phyloP scores from a whole-genome alignment of 2,888 invertebrate species.

The Magallana nippona region DNA sequence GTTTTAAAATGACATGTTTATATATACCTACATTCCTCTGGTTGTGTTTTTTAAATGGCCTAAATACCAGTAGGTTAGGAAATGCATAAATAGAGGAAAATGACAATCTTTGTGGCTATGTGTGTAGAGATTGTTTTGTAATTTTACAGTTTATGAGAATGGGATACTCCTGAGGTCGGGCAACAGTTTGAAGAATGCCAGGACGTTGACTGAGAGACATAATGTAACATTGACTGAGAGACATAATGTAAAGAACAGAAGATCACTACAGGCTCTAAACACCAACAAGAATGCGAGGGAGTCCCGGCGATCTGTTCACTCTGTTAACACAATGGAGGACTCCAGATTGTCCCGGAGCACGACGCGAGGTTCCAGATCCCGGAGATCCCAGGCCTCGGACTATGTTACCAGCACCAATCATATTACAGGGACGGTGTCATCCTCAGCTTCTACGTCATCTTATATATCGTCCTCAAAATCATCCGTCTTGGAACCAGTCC shows the following conservation, averaged over 20 bases:
- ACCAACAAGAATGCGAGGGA: conserved; percentile 4
- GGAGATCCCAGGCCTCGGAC: conserved; percentile 8
- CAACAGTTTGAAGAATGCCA: conserved; percentile 56
- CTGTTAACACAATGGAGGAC: background rate
- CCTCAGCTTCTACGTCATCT: background rate
- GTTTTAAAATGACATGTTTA: too few relatives aligned
- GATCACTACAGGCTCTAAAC: conserved; percentile 1
- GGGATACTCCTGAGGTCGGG: conserved; percentile 67
- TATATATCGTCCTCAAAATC: conserved; percentile 21
- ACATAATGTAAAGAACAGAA: conserved; percentile 47
- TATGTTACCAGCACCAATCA: background rate
- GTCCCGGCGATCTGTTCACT: background rate
- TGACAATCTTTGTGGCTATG: too few relatives aligned
- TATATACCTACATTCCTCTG: too few relatives aligned
- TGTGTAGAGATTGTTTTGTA: background rate
- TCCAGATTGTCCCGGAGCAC: background rate
- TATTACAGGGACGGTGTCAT: background rate
- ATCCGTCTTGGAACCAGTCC: conserved; percentile 35
- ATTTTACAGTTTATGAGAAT: conserved; percentile 61
- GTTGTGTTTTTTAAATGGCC: too few relatives aligned
- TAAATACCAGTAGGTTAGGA: too few relatives aligned
- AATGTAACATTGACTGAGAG: conserved; percentile 54
- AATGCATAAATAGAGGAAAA: too few relatives aligned
- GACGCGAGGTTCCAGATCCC: background rate
- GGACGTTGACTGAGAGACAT: conserved; percentile 54